Base-by-base conservation (phyloP, 2,797 vertebrate species). In the Percopsis omiscomaycus region DNA sequence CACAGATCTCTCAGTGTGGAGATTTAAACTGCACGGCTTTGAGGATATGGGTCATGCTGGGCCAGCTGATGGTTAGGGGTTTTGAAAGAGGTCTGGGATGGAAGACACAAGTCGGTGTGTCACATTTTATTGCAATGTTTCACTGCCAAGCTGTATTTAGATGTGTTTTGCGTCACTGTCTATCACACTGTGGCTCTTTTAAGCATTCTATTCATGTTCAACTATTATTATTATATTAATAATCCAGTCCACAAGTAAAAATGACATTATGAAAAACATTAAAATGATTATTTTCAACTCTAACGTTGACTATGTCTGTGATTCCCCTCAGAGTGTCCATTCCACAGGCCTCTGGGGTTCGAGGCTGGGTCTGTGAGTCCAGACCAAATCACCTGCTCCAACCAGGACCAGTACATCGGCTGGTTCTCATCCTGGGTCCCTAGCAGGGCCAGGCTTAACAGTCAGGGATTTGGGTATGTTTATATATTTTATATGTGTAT, bases 361-460 rank as follows among this genome's bases (percentile, higher is more conserved):
- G 98, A 99, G 77, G 96, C 95, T 0, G 97, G 97, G 6, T 91
- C 94, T 0, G 91, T 99, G 64, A 92, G 74, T 56, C 66, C 93
- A 0, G 96, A 98, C n/a, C 98, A 99, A 91, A 94, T 99, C 86
- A 94, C 89, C 84, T 98, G 95, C 81, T 95, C 97, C 80, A 98
- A 94, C 76, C 90, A 96, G 10, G 96, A 98, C 51, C 95, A 98
- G 87, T 99, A 98, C 71, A 92, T 92, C 0, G 97, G 97, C 74
- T 99, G 98, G 98, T 98, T 98, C 83, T 95, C 96, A 69, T 98
- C 96, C 0, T 99, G 98, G 98, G 89, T 93, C 0, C 92, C 97
- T 12, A 94, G 87, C 88, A 97, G 94, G 79, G 97, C 98, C 3
- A 91, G 96, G 3, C 95, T 99, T 66, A 99, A 99, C 0, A 93